phyloP scores from a whole-genome alignment of 2,888 invertebrate genomes.

The Ophonus ardosiacus region DNA sequence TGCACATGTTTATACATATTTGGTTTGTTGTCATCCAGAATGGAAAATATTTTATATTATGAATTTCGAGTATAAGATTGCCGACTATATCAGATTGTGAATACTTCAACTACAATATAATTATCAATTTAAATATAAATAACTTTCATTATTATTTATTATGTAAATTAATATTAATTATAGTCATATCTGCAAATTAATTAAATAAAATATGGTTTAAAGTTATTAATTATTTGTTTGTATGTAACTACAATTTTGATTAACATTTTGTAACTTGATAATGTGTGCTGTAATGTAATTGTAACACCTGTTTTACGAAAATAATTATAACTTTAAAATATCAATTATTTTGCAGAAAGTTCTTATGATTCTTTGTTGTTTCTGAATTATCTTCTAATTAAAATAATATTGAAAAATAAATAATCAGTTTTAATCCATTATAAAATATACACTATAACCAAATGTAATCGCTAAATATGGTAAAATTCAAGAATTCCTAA shows the following conservation, averaged over 20 bases:
- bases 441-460: neutral
- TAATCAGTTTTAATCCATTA: neutral
- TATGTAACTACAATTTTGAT: neutral
- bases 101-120: neutral
- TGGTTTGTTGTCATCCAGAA: neutral
- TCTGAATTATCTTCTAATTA: neutral
- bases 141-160: neutral
- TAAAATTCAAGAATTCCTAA: no score
- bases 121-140: neutral
- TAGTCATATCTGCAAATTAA: neutral
- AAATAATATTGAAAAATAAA: neutral
- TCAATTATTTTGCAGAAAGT: neutral
- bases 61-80: neutral
- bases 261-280: neutral
- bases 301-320: neutral
- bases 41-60: neutral
- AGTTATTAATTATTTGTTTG: neutral
- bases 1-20: no score
- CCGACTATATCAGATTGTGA: neutral
- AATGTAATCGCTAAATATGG: no score
- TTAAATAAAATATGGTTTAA: neutral
- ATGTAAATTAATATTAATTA: neutral
- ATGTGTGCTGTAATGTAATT: neutral
- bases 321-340: neutral
- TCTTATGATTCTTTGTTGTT: neutral